Base-by-base conservation (phyloP, 2,113 vertebrate species). In the Phycodurus eques region DNA sequence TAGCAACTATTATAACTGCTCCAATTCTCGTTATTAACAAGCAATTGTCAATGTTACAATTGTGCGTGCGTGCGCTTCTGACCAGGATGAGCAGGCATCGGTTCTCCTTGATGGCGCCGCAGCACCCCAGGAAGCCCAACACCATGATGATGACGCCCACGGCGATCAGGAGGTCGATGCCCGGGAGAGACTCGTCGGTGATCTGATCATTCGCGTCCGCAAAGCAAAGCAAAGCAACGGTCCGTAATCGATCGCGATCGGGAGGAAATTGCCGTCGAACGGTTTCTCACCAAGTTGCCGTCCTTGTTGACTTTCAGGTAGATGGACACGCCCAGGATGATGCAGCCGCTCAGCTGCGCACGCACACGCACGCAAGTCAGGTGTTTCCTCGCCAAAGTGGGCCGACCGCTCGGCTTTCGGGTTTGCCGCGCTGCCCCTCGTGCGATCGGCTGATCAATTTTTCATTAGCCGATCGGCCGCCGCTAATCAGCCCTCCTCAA, bases 71-170 rank as follows among this genome's bases (percentile, higher is more conserved):
- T 7, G 3, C 1, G 22, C 59, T 43, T 0, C 85, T 3, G 2
- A 98, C 96, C 93, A 95, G 51, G 31, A 96, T 69, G 75, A 98
- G 88, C 93, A 96, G 87, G 88, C 93, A 96, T 22, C 88, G 91
- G 78, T 90, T 97, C 90, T 98, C 95, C 61, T 59, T 92, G 27
- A 93, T 54, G 14, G 95, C 95, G 1, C 96, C 95, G 0, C 94
- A 96, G 83, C 94, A 98, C 0, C 95, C 96, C 64, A 97, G 93
- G 88, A 97, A 96, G 2, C 95, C 94, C 1, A 97, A 88, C 17
- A 95, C 11, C 94, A 95, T 95, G 82, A 97, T 94, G 76, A 95
- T 89, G 47, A 91, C 70, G 0, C 92, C 92, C 6, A 93, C 86
- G 80, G 90, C 88, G 27, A 93, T 92, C 79, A 92, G 72, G 67